These are phyloP conservation scores for Darevskia nairensis DNA, from an alignment of 2,797 vertebrate species.

Conservation along the genomic window DNA sequence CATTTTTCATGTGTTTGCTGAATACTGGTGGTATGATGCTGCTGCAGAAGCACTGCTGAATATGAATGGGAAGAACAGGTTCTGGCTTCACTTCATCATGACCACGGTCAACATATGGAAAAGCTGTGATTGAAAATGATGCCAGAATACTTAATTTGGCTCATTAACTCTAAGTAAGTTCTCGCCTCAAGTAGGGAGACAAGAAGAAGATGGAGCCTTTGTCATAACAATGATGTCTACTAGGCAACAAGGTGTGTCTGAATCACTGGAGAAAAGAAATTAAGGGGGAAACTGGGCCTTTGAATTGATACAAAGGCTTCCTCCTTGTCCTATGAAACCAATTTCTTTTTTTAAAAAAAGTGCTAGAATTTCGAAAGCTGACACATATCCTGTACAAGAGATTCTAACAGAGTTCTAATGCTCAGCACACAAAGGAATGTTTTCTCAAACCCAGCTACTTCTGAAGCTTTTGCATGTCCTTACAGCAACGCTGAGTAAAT, in stretches of 20 bases:
- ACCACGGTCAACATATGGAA: background rate
- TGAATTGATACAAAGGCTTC: constrained; percentile 3
- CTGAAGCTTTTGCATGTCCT: constrained; percentile 42
- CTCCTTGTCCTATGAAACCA: background rate
- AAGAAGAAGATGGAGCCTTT: background rate
- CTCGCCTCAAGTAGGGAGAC: background rate
- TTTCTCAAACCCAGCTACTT: constrained; percentile 35
- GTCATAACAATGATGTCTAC: constrained; percentile 14
- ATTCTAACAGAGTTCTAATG: constrained; percentile 2
- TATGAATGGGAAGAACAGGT: background rate
- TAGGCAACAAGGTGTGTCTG: constrained; percentile 25
- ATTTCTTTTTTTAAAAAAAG: constrained; percentile 12
- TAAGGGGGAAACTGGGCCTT: constrained; percentile 27
- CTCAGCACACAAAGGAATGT: constrained; percentile 19
- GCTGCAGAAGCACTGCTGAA: background rate
- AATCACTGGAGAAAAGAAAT: constrained; percentile 31
- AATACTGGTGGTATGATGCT: background rate
- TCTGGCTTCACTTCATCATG: background rate
- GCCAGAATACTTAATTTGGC: constrained; percentile 26
- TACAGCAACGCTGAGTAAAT: constrained; percentile 46
- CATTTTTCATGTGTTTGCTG: background rate
- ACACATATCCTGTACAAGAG: background rate
- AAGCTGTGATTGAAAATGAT: constrained; percentile 13
- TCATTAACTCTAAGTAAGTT: constrained; percentile 31
- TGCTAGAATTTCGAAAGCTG: background rate